phyloP scores from a whole-genome alignment of 2,113 vertebrate species.

The Siniperca knerii region DNA sequence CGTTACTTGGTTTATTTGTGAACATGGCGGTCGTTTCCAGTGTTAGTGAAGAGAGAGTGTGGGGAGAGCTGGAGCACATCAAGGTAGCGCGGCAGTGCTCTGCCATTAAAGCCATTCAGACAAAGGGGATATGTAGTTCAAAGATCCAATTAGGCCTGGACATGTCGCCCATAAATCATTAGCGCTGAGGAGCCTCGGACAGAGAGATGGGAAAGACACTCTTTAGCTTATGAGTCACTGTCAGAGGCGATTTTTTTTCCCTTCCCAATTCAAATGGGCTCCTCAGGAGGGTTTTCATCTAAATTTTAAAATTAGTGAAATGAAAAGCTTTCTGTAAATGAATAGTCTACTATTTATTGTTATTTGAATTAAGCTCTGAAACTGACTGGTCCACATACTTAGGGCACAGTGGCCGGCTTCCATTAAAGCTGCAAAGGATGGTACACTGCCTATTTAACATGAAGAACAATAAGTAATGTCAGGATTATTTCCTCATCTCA shows the following conservation, averaged over 20 bases:
- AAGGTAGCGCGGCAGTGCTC: background rate
- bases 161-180: slow-evolving; percentile 67
- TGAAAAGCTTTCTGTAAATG: slow-evolving; percentile 30
- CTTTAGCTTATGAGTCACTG: slow-evolving; percentile 40
- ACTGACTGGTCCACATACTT: background rate
- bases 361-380: slow-evolving; percentile 14
- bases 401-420: background rate
- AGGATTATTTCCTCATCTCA: slow-evolving; percentile 1
- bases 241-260: background rate
- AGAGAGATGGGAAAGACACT: slow-evolving; percentile 19
- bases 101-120: slow-evolving; percentile 58
- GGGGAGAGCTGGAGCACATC: slow-evolving; percentile 12
- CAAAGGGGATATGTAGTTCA: slow-evolving; percentile 62
- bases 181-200: slow-evolving; percentile 39
- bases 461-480: background rate
- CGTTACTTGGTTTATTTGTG: slow-evolving; percentile 49
- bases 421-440: background rate
- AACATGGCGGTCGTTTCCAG: background rate
- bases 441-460: background rate
- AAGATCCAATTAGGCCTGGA: slow-evolving; percentile 71
- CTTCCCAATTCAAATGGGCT: slow-evolving; percentile 17
- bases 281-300: slow-evolving; percentile 30
- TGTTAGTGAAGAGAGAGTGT: background rate
- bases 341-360: slow-evolving; percentile 13
- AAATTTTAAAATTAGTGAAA: slow-evolving; percentile 25